These are phyloP conservation scores for Minunthozetes semirufus DNA, from an alignment of 2,888 invertebrate genomes.

Conservation along the genomic window DNA sequence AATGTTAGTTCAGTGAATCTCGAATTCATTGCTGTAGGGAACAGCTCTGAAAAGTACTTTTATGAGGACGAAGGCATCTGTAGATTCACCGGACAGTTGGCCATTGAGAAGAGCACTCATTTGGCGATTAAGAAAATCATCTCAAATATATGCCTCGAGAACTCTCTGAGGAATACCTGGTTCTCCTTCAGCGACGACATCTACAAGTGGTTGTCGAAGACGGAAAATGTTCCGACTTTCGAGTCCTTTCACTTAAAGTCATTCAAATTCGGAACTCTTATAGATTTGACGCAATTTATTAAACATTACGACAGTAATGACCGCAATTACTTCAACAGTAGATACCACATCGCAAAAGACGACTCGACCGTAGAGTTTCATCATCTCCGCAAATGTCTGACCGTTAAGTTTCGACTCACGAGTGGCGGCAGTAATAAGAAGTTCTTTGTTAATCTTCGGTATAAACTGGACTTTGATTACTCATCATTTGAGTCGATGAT, in stretches of 20 bases:
- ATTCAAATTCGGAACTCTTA: conserved; percentile 40
- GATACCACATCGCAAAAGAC: conserved; percentile 7
- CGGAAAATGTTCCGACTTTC: background rate
- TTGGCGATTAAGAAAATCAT: background rate
- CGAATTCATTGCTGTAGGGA: background rate
- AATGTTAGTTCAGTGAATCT: background rate
- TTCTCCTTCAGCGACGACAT: background rate
- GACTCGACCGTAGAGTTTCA: background rate
- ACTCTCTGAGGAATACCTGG: background rate
- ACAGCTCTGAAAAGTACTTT: background rate
- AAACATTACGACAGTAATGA: conserved; percentile 39
- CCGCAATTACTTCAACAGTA: conserved; percentile 18
- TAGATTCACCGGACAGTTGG: conserved; percentile 1
- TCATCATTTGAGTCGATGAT: conserved; percentile 11
- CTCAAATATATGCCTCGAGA: background rate
- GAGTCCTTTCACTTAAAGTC: conserved; percentile 9
- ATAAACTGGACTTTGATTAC: conserved; percentile 4
- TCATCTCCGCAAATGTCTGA: background rate
- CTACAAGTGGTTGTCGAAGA: background rate
- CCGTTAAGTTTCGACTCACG: conserved; percentile 4
- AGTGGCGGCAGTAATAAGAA: conserved; percentile 22
- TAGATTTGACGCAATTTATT: conserved; percentile 39
- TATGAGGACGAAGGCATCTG: conserved; percentile 15
- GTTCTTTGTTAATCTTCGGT: background rate
- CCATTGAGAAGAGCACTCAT: background rate